Base-by-base conservation (phyloP, 2,888 invertebrate species). In the Harmothoe impar region DNA sequence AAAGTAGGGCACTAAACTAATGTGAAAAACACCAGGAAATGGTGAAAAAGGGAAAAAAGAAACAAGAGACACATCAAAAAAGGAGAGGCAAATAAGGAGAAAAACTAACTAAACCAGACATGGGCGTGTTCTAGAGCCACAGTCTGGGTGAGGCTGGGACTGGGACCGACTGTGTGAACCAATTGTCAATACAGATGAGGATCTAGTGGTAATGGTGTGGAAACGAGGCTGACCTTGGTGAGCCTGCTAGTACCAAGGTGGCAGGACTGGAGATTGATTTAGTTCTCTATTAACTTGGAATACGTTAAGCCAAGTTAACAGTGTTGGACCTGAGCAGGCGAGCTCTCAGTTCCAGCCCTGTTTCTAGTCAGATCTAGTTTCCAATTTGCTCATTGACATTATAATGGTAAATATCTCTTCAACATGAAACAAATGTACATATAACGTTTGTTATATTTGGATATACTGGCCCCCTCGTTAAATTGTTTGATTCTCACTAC, bases 161-260 rank as follows among this genome's bases (percentile, higher is more conserved):
- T n/a, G 5, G 17, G 72, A 1, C 15, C 0, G 25, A 25, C 72
- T 72, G 29, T 29, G 25, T 15, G 72, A 72, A 29, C 1, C 72
- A 29, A 72, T 12, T 72, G 72, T 72, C 72, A 72, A 72, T 72
- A 72, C 72, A 15, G 72, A 72, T 29, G 72, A 72, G 25, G 72
- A 72, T 72, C 72, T 25, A 7, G 72, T 72, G 72, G 72, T 72
- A 72, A 72, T 72, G 72, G 72, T 72, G 72, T 72, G 72, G 29
- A 72, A 72, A 72, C 29, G 72, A 29, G 29, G 72, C 72, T 72
- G 72, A 72, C 72, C 72, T 25, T 1, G 72, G 5, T 43, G n/a
- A 3, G n/a, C 31, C 31, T 72, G 25, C 72, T 72, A 5, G 72
- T 72, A 29, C 17, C 31, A 72, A 29, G 72, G 25, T 72, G 72